Evolutionary conservation across 2,888 invertebrate genomes (phyloP).

Genomic region (Zygogramma bicolorata): DNA sequence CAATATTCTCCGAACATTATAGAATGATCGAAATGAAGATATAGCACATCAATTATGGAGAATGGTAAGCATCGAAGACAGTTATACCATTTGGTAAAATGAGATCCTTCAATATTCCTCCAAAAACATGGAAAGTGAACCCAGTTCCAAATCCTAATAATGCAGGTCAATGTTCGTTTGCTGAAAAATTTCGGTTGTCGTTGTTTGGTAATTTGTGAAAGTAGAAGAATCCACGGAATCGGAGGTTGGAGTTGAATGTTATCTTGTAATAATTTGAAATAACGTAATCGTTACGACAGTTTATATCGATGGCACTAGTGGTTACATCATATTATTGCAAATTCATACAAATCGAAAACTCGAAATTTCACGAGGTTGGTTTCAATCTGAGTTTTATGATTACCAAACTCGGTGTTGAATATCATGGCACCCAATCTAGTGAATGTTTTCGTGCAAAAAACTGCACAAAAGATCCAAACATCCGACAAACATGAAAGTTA

Average conservation of each 20-base stretch:
- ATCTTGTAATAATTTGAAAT: not conserved
- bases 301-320: not conserved
- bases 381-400: not conserved
- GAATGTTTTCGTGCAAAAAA: not conserved
- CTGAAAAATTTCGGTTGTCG: not conserved
- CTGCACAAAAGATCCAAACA: not conserved
- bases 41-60: no score
- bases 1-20: no score
- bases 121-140: no score
- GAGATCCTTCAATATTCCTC: no score
- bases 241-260: not conserved
- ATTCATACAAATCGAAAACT: not conserved
- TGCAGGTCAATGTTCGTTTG: not conserved
- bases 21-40: no score
- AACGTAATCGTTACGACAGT: not conserved
- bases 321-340: not conserved
- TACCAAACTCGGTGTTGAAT: no score
- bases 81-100: no score
- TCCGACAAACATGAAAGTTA: conserved; percentile 15
- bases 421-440: no score
- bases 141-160: no score
- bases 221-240: not conserved
- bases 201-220: not conserved
- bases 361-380: no score
- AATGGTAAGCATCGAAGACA: no score